Evolutionary conservation across 1,140 invertebrate species (phyloP).

Genomic region (Coboldia fuscipes): DNA sequence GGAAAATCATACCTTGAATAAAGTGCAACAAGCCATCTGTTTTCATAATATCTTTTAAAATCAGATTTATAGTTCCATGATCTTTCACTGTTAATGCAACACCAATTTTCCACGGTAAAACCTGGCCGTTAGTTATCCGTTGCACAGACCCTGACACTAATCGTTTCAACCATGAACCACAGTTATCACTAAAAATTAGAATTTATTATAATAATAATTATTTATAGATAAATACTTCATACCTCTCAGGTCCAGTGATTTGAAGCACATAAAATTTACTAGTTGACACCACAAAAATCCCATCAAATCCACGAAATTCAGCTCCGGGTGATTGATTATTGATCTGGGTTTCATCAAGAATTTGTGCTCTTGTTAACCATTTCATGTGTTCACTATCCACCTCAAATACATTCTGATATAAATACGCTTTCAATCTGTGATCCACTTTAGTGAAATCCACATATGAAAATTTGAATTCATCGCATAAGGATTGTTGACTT

Average conservation of each 20-base stretch:
- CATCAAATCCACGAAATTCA: conserved; percentile 14
- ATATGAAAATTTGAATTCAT: conserved; percentile 28
- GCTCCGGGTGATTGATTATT: conserved; percentile 5
- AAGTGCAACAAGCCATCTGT: conserved; percentile 14
- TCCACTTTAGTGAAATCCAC: conserved; percentile 28
- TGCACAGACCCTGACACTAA: conserved; percentile 9
- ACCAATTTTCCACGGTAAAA: conserved; percentile 17
- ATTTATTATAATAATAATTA: not conserved
- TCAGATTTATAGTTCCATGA: conserved; percentile 9
- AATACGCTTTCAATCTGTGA: conserved; percentile 31
- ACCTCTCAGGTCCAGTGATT: conserved; percentile 21
- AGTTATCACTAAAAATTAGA: conserved; percentile 13
- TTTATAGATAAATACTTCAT: not conserved
- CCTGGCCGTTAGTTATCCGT: conserved; percentile 9
- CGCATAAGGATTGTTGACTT: conserved; percentile 7
- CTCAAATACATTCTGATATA: conserved; percentile 30
- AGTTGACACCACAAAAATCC: conserved; percentile 30
- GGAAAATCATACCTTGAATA: conserved; percentile 9
- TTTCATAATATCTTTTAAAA: conserved; percentile 13
- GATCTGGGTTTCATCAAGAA: conserved; percentile 21
- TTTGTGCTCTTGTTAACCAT: conserved; percentile 26
- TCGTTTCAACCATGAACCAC: conserved; percentile 15
- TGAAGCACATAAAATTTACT: conserved; percentile 28
- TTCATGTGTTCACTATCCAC: conserved; percentile 29
- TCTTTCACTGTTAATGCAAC: conserved; percentile 10